These are phyloP conservation scores for Gorsachius magnificus DNA, from an alignment of 2,797 vertebrate species.

Conservation along the genomic window DNA sequence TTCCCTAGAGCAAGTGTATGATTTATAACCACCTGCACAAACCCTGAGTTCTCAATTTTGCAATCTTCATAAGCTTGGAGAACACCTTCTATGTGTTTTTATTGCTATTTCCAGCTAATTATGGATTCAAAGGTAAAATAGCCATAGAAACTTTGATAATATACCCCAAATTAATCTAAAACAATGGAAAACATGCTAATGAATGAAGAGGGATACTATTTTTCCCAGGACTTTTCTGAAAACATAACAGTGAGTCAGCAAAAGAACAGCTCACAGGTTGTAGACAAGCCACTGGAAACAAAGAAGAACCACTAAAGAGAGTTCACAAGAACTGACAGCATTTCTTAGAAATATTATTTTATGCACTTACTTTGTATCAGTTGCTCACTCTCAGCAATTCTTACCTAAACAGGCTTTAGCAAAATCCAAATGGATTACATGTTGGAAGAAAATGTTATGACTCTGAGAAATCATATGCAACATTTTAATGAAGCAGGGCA, in stretches of 20 bases:
- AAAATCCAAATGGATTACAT: not conserved
- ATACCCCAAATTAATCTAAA: not conserved
- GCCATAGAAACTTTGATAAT: not conserved
- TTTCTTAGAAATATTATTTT: not conserved
- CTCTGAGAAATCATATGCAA: not conserved
- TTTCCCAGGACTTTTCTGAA: constrained; percentile 10
- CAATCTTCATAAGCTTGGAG: not conserved
- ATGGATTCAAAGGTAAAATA: not conserved
- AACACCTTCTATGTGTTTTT: not conserved
- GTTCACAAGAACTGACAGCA: not conserved
- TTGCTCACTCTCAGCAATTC: not conserved
- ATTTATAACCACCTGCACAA: not conserved
- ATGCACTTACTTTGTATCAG: not conserved
- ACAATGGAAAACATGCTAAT: not conserved
- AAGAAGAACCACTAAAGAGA: not conserved
- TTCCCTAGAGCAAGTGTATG: not conserved
- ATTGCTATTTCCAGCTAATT: not conserved
- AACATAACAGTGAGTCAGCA: not conserved
- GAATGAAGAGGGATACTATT: not conserved
- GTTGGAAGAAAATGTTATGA: not conserved
- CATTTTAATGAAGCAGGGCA: not conserved
- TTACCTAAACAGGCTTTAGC: not conserved
- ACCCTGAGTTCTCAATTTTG: not conserved
- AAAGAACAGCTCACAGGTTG: not conserved
- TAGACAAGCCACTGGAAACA: constrained; percentile 18